These are phyloP conservation scores for Coecobrya sp. DNA, from an alignment of 2,888 invertebrate species.

Conservation along the genomic window DNA sequence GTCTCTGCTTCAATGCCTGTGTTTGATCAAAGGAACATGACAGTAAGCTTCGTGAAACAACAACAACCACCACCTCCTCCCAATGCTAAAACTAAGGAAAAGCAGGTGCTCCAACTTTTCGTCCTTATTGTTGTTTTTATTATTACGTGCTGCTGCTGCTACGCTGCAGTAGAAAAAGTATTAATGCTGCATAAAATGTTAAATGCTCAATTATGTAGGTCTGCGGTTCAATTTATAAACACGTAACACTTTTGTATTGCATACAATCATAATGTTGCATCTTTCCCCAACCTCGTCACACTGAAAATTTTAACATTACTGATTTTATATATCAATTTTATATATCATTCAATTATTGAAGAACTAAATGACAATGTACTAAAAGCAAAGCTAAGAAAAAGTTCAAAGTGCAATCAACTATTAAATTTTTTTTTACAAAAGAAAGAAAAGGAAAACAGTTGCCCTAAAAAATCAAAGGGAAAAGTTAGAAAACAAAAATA, in stretches of 20 bases:
- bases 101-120: conserved; percentile 79
- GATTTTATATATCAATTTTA: too few species aligned
- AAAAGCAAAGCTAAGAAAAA: too few species aligned
- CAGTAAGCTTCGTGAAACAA: conserved; percentile 87
- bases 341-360: too few species aligned
- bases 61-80: neutral
- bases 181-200: neutral
- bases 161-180: conserved; percentile 33
- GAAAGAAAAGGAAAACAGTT: too few species aligned
- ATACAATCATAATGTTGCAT: neutral
- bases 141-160: neutral
- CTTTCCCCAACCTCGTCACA: neutral
- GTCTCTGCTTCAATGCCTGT: conserved; percentile 89
- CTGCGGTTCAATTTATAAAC: neutral
- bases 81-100: conserved; percentile 53
- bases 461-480: too few species aligned
- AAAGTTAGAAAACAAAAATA: too few species aligned
- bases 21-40: conserved; percentile 88
- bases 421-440: too few species aligned
- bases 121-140: conserved; percentile 59
- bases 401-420: too few species aligned
- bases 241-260: neutral
- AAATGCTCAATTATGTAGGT: neutral
- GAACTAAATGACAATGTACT: too few species aligned
- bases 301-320: too few species aligned